These are phyloP conservation scores for Rhizomys pruinosus DNA, from an alignment of 2,113 vertebrate genomes.

Conservation along the genomic window DNA sequence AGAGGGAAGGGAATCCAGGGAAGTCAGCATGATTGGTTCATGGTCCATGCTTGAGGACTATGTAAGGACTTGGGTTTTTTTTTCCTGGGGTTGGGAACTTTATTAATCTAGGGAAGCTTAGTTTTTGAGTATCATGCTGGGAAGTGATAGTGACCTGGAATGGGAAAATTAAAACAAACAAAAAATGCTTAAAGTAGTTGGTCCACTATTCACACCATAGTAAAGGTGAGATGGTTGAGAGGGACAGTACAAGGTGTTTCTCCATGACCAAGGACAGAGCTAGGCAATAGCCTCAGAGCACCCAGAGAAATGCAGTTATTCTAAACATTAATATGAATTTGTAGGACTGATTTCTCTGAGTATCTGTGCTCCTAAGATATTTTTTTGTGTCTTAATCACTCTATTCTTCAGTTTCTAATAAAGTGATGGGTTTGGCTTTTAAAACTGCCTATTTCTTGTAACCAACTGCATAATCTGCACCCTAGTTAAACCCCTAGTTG, in stretches of 20 bases:
- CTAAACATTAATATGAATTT: not conserved
- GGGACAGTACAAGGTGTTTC: not conserved
- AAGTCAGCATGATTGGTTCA: not conserved
- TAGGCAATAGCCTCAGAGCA: too few relatives aligned
- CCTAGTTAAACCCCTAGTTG: not conserved
- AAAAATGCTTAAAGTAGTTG: not conserved
- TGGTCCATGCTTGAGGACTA: not conserved
- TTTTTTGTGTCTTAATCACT: not conserved
- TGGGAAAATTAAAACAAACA: not conserved
- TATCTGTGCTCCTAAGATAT: not conserved
- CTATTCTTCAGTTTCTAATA: not conserved
- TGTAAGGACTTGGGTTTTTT: not conserved
- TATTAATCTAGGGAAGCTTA: not conserved
- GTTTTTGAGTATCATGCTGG: not conserved
- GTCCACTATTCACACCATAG: not conserved
- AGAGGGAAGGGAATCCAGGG: not conserved
- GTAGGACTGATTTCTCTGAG: too few relatives aligned
- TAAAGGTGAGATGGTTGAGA: not conserved
- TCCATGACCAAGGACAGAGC: too few relatives aligned
- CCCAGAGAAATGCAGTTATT: not conserved
- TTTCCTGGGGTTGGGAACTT: not conserved
- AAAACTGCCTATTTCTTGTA: not conserved
- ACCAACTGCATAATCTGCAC: not conserved
- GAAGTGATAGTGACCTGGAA: not conserved
- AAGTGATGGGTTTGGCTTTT: not conserved